Base-by-base conservation (phyloP, 2,797 vertebrate genomes). In the Sebastes hubbsi region DNA sequence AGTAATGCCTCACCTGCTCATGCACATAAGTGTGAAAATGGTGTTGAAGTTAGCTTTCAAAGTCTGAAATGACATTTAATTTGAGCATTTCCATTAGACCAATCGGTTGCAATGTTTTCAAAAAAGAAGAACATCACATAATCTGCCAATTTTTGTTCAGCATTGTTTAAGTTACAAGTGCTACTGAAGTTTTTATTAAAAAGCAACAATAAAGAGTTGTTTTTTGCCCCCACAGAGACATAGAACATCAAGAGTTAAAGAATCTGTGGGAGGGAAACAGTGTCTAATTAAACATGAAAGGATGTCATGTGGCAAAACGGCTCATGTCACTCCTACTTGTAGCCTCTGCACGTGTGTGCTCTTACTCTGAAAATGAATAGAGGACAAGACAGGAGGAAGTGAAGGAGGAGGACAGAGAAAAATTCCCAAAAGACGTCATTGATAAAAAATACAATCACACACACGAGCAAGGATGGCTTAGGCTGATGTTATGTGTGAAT, bases 221-320 rank as follows among this genome's bases (percentile, higher is more conserved):
- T 54, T 52, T 46, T 54, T 34, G 63, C 30, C 25, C 14, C 38
- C 6, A 27, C 22, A 29, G 18, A 72, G 24, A 49, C n/a, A 24
- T 1, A 7, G 12, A 24, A 34, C 7, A 24, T 66, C 54, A 68
- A 55, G 55, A 72, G 80, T 68, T 54, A 22, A 60, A 32, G 6
- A 55, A 58, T 84, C 24, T 27, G 18, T 70, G 30, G 20, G 27
- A 25, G 27, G 30, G 46, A 62, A 82, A 62, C 25, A 9, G 62
- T 54, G 59, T 58, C 49, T 78, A 72, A 87, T 85, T 69, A 67
- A 83, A 82, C 70, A 66, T 77, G 82, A 88, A 75, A 70, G 77
- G 75, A 64, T 70, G 75, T 80, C 65, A 69, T 58, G 67, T 64
- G 78, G 73, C 38, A 72, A 82, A 73, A 58, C 7, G 18, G 68